A percentile compares a stretch with the other conserved stretches of the same genome.
Conservation (phyloP, 2,888 invertebrate species). For the Nowickia ferox region DNA sequence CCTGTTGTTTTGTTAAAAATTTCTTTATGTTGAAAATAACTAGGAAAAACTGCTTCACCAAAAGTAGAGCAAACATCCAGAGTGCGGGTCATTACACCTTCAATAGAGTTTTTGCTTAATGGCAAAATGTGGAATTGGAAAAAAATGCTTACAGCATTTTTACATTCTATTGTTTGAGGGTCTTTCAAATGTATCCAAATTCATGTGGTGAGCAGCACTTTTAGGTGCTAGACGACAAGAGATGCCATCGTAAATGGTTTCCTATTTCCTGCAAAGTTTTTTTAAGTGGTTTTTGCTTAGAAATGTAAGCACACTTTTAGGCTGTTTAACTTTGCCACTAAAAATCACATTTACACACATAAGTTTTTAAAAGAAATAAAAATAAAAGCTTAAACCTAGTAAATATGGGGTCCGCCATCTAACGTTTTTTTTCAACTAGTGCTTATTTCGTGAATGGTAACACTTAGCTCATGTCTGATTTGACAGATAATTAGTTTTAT, state of each 20-base stretch:
- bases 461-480: too few species aligned
- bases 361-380: neutral
- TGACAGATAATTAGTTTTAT: too few species aligned
- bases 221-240: slow-evolving; percentile 33
- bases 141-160: slow-evolving; percentile 27
- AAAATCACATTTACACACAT: neutral
- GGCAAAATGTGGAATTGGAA: slow-evolving; percentile 24
- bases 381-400: too few species aligned
- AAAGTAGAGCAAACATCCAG: slow-evolving; percentile 68
- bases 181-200: slow-evolving; percentile 33
- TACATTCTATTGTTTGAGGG: slow-evolving; percentile 37
- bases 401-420: too few species aligned
- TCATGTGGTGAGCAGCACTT: slow-evolving; percentile 20
- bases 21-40: slow-evolving; percentile 46
- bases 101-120: slow-evolving; percentile 41
- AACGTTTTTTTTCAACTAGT: too few species aligned
- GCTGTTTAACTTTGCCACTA: neutral
- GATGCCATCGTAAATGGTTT: slow-evolving; percentile 48
- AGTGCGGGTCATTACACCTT: slow-evolving; percentile 67
- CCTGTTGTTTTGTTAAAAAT: slow-evolving; percentile 26
- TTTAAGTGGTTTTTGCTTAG: slow-evolving; percentile 16
- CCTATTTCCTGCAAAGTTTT: slow-evolving; percentile 39
- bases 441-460: too few species aligned
- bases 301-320: slow-evolving; percentile 40
- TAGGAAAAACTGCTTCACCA: slow-evolving; percentile 43